Evolutionary conservation across 2,797 vertebrate species (phyloP).

Genomic region (Hoplostethus mediterraneus): DNA sequence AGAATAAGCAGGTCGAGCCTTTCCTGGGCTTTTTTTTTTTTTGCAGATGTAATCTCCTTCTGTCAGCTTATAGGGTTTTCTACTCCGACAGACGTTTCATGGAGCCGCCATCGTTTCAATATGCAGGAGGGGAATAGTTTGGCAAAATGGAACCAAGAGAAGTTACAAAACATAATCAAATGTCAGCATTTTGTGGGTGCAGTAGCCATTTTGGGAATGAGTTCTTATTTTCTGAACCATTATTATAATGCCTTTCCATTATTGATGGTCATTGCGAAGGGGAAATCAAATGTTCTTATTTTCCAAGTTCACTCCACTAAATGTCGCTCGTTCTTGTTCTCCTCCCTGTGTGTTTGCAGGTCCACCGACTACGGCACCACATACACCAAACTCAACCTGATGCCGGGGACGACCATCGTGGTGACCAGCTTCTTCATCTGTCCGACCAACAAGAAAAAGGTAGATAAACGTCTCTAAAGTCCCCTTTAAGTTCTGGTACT

Average conservation of each 20-base stretch:
- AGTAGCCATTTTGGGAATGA: neutral
- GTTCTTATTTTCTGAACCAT: neutral
- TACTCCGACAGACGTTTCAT: neutral
- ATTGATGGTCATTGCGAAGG: neutral
- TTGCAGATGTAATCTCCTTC: conserved; percentile 37
- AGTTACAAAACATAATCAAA: conserved; percentile 6
- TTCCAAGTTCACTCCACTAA: conserved; percentile 19
- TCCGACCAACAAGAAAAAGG: conserved; percentile 97
- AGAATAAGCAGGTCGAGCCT: conserved; percentile 42
- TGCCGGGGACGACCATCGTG: conserved; percentile 92
- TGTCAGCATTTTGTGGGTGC: neutral
- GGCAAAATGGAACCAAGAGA: conserved; percentile 5
- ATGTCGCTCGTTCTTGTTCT: conserved; percentile 1
- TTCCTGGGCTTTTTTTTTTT: conserved; percentile 16
- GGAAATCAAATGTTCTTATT: neutral
- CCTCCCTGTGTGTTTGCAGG: conserved; percentile 77
- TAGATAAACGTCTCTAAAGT: conserved; percentile 64
- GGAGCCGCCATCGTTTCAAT: conserved; percentile 13
- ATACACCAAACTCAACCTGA: conserved; percentile 94
- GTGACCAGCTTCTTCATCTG: conserved; percentile 98
- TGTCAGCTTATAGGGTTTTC: conserved; percentile 27
- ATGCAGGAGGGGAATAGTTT: conserved; percentile 3
- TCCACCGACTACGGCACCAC: conserved; percentile 95
- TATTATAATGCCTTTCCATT: neutral
- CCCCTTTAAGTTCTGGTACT: neutral